Base-by-base conservation (phyloP, 2,888 invertebrate species). In the Ernsta delagoae region DNA sequence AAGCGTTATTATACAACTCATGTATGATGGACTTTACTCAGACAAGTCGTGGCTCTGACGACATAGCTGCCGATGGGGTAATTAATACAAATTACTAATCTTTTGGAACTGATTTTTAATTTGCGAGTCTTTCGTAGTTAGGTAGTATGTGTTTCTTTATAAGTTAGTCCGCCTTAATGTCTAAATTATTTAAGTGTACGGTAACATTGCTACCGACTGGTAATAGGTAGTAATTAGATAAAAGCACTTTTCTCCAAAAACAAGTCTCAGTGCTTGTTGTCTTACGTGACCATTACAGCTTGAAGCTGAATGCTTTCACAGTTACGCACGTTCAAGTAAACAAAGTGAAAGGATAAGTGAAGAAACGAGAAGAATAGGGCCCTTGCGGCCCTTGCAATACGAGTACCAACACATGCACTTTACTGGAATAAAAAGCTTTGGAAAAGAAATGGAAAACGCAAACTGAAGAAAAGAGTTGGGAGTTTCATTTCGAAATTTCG, bases 11-110 rank as follows among this genome's bases (percentile, higher is more conserved):
- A 74, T 95, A 95, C 76, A 91, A 96, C 54, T 87, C 95, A 0
- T 97, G 97, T 78, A 96, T 97, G 96, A 97, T 97, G 81, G 77
- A 77, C 0, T 45, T 41, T n/a, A 64, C 65, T 3, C 77, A 75
- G 12, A 63, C 65, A 0, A 70, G 72, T 0, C 43, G 50, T 0
- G 83, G 84, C 6, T 85, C 85, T 0, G 75, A 85, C 56, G 85
- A 87, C 45, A 59, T 34, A 16, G 80, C 84, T 39, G 85, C 82
- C 70, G 81, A 82, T 60, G 71, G 75, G 77, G 87, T 86, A 79
- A 68, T 48, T n/a, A n/a, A n/a, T n/a, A n/a, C n/a, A n/a, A n/a
- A n/a, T n/a, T n/a, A n/a, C n/a, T n/a, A n/a, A n/a, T n/a, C n/a
- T n/a, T n/a, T n/a, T n/a, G n/a, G n/a, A n/a, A n/a, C n/a, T n/a